phyloP scores from a whole-genome alignment of 2,113 vertebrate genomes.

The Pipra filicauda region DNA sequence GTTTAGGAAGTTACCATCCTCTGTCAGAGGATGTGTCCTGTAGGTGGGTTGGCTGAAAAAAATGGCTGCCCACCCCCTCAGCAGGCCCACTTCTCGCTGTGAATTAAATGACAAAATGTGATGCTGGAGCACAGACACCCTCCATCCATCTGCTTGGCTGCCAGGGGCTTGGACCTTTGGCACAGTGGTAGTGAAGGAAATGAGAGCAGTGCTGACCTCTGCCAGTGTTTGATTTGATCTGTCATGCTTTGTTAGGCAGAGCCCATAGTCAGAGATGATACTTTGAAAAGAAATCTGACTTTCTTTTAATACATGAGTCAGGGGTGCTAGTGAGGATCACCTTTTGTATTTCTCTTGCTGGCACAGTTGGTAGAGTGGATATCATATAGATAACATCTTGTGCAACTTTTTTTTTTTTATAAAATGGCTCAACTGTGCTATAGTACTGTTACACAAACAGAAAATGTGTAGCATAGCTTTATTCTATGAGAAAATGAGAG shows the following conservation, averaged over 20 bases:
- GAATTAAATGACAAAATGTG: not conserved
- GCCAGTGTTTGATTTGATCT: not conserved
- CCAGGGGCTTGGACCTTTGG: not conserved
- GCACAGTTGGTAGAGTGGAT: not conserved
- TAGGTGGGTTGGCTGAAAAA: not conserved
- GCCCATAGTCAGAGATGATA: not conserved
- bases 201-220: not conserved
- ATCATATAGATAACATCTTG: not conserved
- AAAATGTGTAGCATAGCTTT: not conserved
- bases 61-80: not conserved
- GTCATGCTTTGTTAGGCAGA: not conserved
- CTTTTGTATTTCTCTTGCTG: not conserved
- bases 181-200: not conserved
- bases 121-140: accelerated
- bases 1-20: accelerated
- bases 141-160: not conserved
- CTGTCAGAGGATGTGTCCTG: not conserved
- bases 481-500: not conserved
- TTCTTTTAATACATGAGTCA: not conserved
- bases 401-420: not conserved
- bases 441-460: not conserved
- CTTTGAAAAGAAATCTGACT: not conserved
- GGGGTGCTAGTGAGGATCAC: not conserved
- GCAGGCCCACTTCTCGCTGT: not conserved
- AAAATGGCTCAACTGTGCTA: not conserved